These are phyloP conservation scores for Deroptyus accipitrinus DNA, from an alignment of 2,113 vertebrate species.

Conservation along the genomic window DNA sequence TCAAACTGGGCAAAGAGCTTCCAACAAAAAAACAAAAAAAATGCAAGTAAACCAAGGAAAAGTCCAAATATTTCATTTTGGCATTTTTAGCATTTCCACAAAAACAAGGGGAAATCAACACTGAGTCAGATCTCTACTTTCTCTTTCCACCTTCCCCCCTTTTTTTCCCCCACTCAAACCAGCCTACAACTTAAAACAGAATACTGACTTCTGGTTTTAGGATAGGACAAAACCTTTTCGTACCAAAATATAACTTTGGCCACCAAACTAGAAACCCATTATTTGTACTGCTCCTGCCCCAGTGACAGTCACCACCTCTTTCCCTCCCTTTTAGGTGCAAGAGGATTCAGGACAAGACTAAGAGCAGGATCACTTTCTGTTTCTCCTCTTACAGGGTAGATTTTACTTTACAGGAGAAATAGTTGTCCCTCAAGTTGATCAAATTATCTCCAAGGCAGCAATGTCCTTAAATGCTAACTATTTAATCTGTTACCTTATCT, in stretches of 20 bases:
- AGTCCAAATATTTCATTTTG: constrained; percentile 47
- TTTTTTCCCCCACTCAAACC: neutral
- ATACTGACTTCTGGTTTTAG: neutral
- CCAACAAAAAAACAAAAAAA: neutral
- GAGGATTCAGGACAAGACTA: neutral
- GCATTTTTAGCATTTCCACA: constrained; percentile 11
- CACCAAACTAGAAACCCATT: neutral
- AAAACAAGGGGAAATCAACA: constrained; percentile 47
- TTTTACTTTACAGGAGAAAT: neutral
- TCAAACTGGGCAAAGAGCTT: constrained; percentile 10
- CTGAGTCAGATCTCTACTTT: constrained; percentile 16
- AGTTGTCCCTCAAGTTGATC: neutral
- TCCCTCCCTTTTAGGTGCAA: neutral
- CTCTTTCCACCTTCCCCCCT: neutral
- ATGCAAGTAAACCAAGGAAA: neutral
- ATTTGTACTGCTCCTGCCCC: neutral
- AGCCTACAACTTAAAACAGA: neutral
- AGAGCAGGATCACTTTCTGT: neutral
- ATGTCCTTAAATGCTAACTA: constrained; percentile 45
- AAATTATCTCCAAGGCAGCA: constrained; percentile 46
- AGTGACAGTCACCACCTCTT: neutral
- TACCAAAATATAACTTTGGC: neutral
- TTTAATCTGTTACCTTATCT: constrained; percentile 45
- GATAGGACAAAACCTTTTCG: neutral
- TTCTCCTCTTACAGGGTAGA: neutral